phyloP scores from a whole-genome alignment of 2,888 invertebrate genomes.

The Fragum whitleyi region DNA sequence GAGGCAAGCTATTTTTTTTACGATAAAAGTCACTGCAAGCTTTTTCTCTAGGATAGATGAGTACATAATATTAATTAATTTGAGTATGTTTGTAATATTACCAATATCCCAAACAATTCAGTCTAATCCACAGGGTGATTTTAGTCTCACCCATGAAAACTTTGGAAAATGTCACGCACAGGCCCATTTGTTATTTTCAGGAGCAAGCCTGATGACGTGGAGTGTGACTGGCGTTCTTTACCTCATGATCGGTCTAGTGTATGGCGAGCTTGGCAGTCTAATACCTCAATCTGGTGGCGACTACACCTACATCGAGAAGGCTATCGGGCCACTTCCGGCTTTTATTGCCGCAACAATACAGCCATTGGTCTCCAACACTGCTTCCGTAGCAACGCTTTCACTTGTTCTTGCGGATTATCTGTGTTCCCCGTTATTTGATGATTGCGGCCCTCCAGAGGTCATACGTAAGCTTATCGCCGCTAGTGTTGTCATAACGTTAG shows the following conservation, averaged over 20 bases:
- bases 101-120: too few species aligned
- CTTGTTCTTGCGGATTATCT: conserved; percentile 56
- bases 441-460: conserved; percentile 29
- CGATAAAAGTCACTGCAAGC: too few species aligned
- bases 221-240: conserved; percentile 35
- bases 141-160: too few species aligned
- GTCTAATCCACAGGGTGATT: too few species aligned
- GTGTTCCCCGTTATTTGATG: conserved; percentile 31
- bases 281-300: conserved; percentile 54
- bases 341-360: conserved; percentile 40
- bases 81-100: too few species aligned
- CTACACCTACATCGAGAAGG: conserved; percentile 46
- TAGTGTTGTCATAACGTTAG: conserved; percentile 28
- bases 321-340: conserved; percentile 35
- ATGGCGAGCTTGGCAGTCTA: conserved; percentile 50
- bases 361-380: conserved; percentile 35
- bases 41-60: too few species aligned
- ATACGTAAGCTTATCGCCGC: conserved; percentile 42
- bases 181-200: too few species aligned
- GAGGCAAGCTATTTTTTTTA: too few species aligned
- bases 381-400: conserved; percentile 40
- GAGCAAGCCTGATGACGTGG: conserved; percentile 51
- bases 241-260: conserved; percentile 39
- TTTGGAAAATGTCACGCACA: too few species aligned
- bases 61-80: too few species aligned